Conservation (phyloP, 2,797 vertebrate species). For the Oreonectes daqikongensis region DNA sequence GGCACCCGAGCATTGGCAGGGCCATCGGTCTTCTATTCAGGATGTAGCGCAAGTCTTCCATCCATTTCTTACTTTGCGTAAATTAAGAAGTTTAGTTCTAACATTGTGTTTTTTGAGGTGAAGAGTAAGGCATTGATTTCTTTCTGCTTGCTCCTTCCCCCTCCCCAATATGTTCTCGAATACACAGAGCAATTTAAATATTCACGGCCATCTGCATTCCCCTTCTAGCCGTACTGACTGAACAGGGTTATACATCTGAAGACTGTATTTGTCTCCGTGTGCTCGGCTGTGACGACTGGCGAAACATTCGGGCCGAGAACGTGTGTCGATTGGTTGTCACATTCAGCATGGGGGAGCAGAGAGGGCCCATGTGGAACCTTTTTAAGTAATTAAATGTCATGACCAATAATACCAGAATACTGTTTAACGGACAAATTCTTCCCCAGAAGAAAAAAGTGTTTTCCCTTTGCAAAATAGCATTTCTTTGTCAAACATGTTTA, state of each 20-base stretch:
- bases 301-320: slow-evolving; percentile 20
- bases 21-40: slow-evolving; percentile 10
- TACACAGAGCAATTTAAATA: slow-evolving; percentile 42
- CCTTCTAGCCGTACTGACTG: slow-evolving; percentile 4
- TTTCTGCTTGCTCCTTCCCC: not conserved
- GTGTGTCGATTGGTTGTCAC: slow-evolving; percentile 17
- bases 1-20: slow-evolving; percentile 45
- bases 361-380: slow-evolving; percentile 54
- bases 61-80: slow-evolving; percentile 8
- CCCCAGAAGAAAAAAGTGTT: slow-evolving; percentile 12
- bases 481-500: slow-evolving; percentile 48
- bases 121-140: slow-evolving; percentile 29
- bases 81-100: slow-evolving; percentile 12
- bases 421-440: slow-evolving; percentile 36
- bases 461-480: slow-evolving; percentile 40
- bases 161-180: slow-evolving; percentile 7
- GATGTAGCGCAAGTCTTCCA: not conserved
- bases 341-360: slow-evolving; percentile 23
- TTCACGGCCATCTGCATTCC: slow-evolving; percentile 27
- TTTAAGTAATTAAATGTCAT: slow-evolving; percentile 61
- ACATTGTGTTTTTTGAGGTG: not conserved
- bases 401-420: slow-evolving; percentile 52
- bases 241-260: slow-evolving; percentile 19
- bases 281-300: slow-evolving; percentile 10
- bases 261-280: slow-evolving; percentile 26